phyloP scores from a whole-genome alignment of 2,888 invertebrate species.

The Unio pictorum region DNA sequence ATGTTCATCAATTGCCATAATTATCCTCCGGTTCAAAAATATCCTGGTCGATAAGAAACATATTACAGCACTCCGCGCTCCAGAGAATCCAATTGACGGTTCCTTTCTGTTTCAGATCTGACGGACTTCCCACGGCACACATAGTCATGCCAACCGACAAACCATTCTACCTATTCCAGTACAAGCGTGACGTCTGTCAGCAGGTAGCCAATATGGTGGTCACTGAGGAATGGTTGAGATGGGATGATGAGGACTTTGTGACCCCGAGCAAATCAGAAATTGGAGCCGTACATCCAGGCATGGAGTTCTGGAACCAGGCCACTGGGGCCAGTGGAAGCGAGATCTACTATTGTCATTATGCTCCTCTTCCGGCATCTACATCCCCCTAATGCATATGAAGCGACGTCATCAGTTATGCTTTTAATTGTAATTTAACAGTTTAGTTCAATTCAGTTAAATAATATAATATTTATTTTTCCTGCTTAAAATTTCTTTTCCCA shows the following conservation, averaged over 20 bases:
- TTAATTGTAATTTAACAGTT: too few relatives aligned
- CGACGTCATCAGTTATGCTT: too few relatives aligned
- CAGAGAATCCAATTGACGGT: too few relatives aligned
- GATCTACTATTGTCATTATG: conserved; percentile 37
- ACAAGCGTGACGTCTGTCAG: conserved; percentile 35
- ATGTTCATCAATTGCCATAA: too few relatives aligned
- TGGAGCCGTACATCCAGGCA: conserved; percentile 31
- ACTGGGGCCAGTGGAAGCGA: conserved; percentile 38
- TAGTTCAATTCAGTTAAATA: too few relatives aligned
- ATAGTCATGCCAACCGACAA: conserved; percentile 33
- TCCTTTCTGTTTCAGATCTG: conserved; percentile 22
- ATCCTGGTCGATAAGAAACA: too few relatives aligned
- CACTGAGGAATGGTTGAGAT: conserved; percentile 32
- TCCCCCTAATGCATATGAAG: too few relatives aligned
- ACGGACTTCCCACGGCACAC: conserved; percentile 28
- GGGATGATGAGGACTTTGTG: conserved; percentile 35
- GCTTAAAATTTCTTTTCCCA: too few relatives aligned
- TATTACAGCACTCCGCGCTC: too few relatives aligned
- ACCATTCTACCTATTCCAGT: conserved; percentile 42
- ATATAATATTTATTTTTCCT: too few relatives aligned
- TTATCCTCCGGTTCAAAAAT: too few relatives aligned
- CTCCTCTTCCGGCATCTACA: conserved; percentile 1
- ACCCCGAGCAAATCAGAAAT: conserved; percentile 36
- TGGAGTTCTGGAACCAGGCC: conserved; percentile 40
- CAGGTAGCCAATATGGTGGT: conserved; percentile 39